Percentiles rank a stretch among this genome's conserved stretches.
Evolutionary conservation across 2,888 invertebrate species (phyloP).

Genomic region (Fragum whitleyi): DNA sequence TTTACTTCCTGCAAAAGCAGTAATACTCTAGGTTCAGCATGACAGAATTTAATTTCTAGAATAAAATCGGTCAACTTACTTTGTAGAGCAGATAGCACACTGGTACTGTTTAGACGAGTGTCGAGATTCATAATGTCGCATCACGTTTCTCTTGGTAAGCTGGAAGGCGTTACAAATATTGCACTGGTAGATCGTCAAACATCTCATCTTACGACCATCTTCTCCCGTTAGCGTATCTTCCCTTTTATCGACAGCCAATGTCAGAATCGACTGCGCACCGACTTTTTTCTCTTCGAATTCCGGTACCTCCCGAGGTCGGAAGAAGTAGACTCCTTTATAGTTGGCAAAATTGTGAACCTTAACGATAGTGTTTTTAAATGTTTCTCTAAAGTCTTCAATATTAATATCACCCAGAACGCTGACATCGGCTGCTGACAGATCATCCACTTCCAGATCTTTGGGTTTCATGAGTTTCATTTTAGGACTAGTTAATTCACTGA

Average conservation of each 20-base stretch:
- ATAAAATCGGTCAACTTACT: slow-evolving; percentile 41
- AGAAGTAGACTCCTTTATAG: slow-evolving; percentile 52
- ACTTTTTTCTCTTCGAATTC: slow-evolving; percentile 20
- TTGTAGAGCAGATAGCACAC: slow-evolving; percentile 50
- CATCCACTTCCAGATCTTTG: background rate
- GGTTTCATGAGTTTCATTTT: slow-evolving; percentile 10
- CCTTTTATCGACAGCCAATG: slow-evolving; percentile 9
- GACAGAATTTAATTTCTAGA: no score
- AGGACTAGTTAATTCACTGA: slow-evolving; percentile 11
- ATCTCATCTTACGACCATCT: slow-evolving; percentile 43
- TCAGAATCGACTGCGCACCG: slow-evolving; percentile 14
- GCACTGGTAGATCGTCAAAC: slow-evolving; percentile 58
- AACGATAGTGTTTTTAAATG: slow-evolving; percentile 40
- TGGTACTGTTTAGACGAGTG: slow-evolving; percentile 54
- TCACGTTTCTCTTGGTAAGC: slow-evolving; percentile 50
- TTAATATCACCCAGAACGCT: slow-evolving; percentile 33
- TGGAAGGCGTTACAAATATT: slow-evolving; percentile 53
- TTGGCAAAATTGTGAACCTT: slow-evolving; percentile 45
- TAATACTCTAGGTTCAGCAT: no score
- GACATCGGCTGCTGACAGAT: slow-evolving; percentile 11
- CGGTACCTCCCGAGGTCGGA: slow-evolving; percentile 38
- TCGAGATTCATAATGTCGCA: slow-evolving; percentile 51
- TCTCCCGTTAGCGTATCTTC: background rate
- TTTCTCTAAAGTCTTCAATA: slow-evolving; percentile 37
- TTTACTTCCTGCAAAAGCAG: no score